Evolutionary conservation across 2,113 vertebrate genomes (phyloP).

Genomic region (Aleadryas rufinucha): DNA sequence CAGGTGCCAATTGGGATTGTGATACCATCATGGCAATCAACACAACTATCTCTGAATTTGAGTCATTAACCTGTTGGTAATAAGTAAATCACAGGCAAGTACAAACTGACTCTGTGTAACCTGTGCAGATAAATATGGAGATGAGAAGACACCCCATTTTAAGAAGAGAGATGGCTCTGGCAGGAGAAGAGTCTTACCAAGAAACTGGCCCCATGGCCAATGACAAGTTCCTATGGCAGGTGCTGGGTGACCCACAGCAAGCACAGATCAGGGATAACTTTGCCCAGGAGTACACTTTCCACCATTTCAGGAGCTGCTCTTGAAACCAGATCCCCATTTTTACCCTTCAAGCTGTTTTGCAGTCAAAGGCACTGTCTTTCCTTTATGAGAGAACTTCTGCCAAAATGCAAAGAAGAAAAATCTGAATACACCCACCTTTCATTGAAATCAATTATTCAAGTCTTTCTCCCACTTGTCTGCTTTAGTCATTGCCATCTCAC

Average conservation of each 20-base stretch:
- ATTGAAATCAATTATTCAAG: background rate
- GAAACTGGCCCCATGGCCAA: background rate
- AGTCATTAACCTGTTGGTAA: background rate
- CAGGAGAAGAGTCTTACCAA: background rate
- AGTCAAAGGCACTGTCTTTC: background rate
- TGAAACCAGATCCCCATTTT: background rate
- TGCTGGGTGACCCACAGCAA: background rate
- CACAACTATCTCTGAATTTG: background rate
- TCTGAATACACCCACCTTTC: background rate
- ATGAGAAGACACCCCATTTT: background rate
- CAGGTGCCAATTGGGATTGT: background rate
- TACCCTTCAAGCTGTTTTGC: background rate
- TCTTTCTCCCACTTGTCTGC: background rate
- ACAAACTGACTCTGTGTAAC: background rate
- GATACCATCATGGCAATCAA: background rate
- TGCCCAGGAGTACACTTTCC: background rate
- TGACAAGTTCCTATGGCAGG: background rate
- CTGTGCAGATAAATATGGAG: background rate
- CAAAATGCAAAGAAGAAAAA: background rate
- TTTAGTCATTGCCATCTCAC: background rate
- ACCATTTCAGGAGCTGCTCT: background rate
- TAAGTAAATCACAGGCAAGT: background rate
- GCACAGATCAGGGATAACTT: background rate
- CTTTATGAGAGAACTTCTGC: background rate
- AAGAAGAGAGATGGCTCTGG: background rate